Percentiles rank a stretch among this genome's conserved stretches.
Evolutionary conservation across 1,140 invertebrate genomes (phyloP).

Genomic region (Drosophila yakuba): DNA sequence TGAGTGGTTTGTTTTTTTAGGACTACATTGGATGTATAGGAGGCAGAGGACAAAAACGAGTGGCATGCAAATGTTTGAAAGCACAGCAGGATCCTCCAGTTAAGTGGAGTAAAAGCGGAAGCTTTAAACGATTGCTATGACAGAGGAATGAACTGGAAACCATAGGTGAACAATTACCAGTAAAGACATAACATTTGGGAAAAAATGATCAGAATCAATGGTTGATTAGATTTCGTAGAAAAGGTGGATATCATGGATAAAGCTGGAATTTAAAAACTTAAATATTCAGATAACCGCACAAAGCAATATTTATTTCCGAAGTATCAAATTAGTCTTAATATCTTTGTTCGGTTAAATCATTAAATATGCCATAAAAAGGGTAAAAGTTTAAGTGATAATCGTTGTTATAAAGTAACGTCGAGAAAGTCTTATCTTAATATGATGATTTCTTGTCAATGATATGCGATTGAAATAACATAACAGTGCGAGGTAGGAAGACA

Average conservation of each 20-base stretch:
- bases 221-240: too few species aligned
- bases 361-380: background rate
- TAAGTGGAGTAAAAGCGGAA: constrained; percentile 14
- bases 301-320: too few species aligned
- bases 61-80: constrained; percentile 20
- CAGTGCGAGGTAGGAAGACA: constrained; percentile 4
- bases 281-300: too few species aligned
- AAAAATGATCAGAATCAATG: background rate
- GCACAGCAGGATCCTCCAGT: constrained; percentile 16
- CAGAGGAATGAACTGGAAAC: constrained; percentile 7
- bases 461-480: background rate
- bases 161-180: background rate
- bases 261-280: too few species aligned
- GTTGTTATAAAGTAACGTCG: background rate
- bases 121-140: constrained; percentile 5
- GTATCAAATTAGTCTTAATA: too few species aligned
- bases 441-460: background rate
- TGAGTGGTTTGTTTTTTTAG: constrained; percentile 4
- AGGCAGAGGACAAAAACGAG: constrained; percentile 12
- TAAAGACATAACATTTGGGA: too few species aligned
- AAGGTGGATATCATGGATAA: too few species aligned
- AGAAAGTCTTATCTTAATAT: background rate
- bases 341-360: too few species aligned
- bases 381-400: background rate
- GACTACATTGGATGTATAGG: background rate